Conservation (phyloP, 2,113 vertebrate genomes). For the Chaetodon auriga region DNA sequence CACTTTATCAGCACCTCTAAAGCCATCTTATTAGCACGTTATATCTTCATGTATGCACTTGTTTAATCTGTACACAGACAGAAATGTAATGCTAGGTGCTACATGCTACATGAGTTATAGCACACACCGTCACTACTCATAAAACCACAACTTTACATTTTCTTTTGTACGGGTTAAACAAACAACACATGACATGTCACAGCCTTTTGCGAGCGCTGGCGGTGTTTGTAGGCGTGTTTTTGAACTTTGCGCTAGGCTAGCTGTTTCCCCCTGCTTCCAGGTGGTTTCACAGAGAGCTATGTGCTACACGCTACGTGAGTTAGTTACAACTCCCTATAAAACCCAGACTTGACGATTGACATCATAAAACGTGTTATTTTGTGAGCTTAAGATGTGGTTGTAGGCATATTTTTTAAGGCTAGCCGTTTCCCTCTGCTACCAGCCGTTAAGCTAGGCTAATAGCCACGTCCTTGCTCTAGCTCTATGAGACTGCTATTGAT, state of each 20-base stretch:
- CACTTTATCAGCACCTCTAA: neutral
- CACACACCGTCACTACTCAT: too few species aligned
- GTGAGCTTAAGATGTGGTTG: too few species aligned
- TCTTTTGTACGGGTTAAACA: neutral
- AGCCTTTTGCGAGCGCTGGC: neutral
- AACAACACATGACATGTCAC: neutral
- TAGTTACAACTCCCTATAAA: too few species aligned
- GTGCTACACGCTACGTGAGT: too few species aligned
- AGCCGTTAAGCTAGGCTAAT: neutral
- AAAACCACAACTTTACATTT: neutral
- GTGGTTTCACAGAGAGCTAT: too few species aligned
- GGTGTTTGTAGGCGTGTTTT: neutral
- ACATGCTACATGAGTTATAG: neutral
- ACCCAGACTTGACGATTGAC: too few species aligned
- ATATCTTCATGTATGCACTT: neutral
- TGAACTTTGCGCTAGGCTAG: too few species aligned
- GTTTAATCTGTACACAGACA: neutral
- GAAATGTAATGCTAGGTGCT: neutral
- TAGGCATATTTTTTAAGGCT: too few species aligned
- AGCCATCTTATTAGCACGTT: neutral
- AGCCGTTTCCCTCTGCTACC: neutral
- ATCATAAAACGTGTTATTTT: neutral
- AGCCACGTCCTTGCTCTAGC: neutral
- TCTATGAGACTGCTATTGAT: neutral
- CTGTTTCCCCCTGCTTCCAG: too few species aligned